Percentiles rank a stretch among this genome's conserved stretches.
Conservation (phyloP, 1,140 invertebrate genomes). For the Aphelinus atriplicis region DNA sequence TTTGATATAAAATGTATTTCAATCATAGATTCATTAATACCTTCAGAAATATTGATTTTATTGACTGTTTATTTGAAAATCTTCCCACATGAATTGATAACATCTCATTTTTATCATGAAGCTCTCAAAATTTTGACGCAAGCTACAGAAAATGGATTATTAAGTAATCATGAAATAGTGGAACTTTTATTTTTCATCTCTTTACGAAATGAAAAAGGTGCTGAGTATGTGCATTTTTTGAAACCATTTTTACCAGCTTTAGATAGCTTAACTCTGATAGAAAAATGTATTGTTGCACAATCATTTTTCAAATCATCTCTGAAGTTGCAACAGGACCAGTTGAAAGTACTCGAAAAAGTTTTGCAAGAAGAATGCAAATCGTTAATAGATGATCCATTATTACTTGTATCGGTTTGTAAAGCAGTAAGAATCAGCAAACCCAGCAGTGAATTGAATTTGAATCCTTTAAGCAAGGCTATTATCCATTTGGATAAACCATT, state of each 20-base stretch:
- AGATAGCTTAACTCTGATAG: constrained; percentile 38
- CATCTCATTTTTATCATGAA: constrained; percentile 4
- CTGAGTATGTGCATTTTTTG: constrained; percentile 23
- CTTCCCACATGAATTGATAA: neutral
- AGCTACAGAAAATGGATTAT: neutral
- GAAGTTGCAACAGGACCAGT: constrained; percentile 24
- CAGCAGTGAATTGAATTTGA: constrained; percentile 24
- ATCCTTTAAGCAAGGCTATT: constrained; percentile 40
- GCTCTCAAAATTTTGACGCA: neutral
- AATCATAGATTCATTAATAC: constrained; percentile 8
- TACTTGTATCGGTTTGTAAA: constrained; percentile 43
- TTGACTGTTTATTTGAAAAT: constrained; percentile 13
- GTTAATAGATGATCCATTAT: constrained; percentile 32
- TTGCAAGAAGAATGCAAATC: constrained; percentile 29
- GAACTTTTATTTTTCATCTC: constrained; percentile 39
- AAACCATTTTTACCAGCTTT: constrained; percentile 37
- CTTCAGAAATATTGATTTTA: constrained; percentile 9
- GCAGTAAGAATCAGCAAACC: constrained; percentile 30
- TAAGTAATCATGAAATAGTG: constrained; percentile 29
- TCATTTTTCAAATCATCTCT: constrained; percentile 37
- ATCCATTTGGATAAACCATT: constrained; percentile 23
- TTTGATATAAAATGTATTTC: neutral
- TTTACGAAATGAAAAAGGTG: constrained; percentile 20
- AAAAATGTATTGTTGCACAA: constrained; percentile 38
- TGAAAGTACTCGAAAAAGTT: constrained; percentile 29